A percentile compares a stretch with the other conserved stretches of the same genome.
These are phyloP conservation scores for Alectura lathami DNA, from an alignment of 2,113 vertebrate species.

Conservation along the genomic window DNA sequence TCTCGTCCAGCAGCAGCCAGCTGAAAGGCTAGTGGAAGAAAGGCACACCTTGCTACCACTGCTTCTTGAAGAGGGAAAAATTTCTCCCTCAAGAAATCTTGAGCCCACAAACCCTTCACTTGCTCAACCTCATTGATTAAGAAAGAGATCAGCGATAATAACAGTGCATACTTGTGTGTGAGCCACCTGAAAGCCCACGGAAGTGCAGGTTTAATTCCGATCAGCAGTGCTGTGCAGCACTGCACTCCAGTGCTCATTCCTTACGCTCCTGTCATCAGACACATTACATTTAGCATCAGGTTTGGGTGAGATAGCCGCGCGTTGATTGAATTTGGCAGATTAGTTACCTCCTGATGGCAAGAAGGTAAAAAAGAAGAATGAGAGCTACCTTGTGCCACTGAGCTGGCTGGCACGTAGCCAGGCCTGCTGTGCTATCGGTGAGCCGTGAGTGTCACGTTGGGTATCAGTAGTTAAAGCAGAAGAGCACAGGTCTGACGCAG, in stretches of 20 bases:
- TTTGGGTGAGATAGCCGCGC: not conserved
- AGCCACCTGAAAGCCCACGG: not conserved
- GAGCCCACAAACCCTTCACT: not conserved
- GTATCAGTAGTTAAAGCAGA: not conserved
- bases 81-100: not conserved
- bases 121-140: not conserved
- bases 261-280: not conserved
- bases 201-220: not conserved
- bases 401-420: not conserved
- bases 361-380: not conserved
- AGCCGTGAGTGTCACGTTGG: not conserved
- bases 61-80: not conserved
- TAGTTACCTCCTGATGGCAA: not conserved
- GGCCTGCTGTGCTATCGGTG: fast-evolving
- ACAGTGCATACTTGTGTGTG: not conserved
- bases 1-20: not conserved
- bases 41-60: not conserved
- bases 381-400: not conserved
- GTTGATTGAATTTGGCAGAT: slow-evolving; percentile 34
- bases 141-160: not conserved
- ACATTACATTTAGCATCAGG: not conserved
- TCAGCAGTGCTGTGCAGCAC: not conserved
- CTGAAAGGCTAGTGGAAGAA: not conserved
- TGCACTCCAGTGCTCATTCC: not conserved
- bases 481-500: not conserved